Base-by-base conservation (phyloP, 2,888 invertebrate species). In the Sinopyrophorus schimmeli region DNA sequence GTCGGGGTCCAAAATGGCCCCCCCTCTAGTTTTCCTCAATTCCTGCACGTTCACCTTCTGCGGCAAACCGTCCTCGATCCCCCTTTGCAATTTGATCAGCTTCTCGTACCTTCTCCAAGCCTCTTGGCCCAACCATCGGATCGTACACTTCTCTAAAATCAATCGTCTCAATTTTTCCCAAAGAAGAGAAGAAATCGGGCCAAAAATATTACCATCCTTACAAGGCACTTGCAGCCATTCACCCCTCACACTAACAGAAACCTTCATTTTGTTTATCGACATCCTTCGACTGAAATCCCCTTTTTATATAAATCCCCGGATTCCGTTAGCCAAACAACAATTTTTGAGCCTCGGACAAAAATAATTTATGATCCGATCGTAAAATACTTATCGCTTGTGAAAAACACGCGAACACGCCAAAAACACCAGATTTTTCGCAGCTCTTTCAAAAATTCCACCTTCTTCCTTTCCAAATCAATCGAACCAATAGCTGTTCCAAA, bases 211-310 rank as follows among this genome's bases (percentile, higher is more conserved):
- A 71, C 74, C 77, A 56, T 73, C 76, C 39, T 72, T 69, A 62
- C 80, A 80, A 1, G 80, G 80, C 3, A 81, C 75, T 35, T 79
- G 79, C 30, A 80, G 71, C 80, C 80, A 80, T 57, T 80, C 79
- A 1, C 77, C 79, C 27, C 77, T 67, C 23, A 81, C 74, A 32
- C 77, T 63, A 7, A 76, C 77, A 1, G 78, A 80, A 15, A 80
- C 66, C 65, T 80, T 80, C 80, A 80, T 80, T 49, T 39, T 49
- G 21, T 7, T n/a, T n/a, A n/a, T n/a, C n/a, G n/a, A n/a, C n/a
- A n/a, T n/a, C n/a, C n/a, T n/a, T n/a, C n/a, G n/a, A n/a, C n/a
- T n/a, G n/a, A n/a, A n/a, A n/a, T n/a, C n/a, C n/a, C n/a, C n/a
- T n/a, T n/a, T n/a, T n/a, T n/a, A n/a, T n/a, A n/a, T n/a, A n/a